These are phyloP conservation scores for Pluvianellus socialis DNA, from an alignment of 2,113 vertebrate species.

Conservation along the genomic window DNA sequence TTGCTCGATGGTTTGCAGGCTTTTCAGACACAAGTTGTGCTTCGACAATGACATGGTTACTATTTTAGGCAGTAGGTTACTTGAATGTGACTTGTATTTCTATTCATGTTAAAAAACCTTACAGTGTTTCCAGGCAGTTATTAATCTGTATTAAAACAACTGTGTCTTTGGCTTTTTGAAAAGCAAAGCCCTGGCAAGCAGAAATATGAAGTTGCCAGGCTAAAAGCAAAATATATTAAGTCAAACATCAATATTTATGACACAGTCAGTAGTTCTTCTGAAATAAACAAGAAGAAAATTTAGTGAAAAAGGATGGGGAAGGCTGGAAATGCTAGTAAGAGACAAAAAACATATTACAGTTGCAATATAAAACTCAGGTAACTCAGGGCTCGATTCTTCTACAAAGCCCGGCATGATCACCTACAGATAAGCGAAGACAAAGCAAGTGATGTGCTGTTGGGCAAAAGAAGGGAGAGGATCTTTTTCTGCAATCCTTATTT, in stretches of 20 bases:
- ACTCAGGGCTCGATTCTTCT: not conserved
- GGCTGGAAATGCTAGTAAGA: not conserved
- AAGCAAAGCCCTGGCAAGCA: slow-evolving; percentile 9
- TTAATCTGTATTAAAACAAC: slow-evolving; percentile 54
- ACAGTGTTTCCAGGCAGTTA: slow-evolving; percentile 33
- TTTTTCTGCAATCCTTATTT: not conserved
- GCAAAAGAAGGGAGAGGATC: not conserved
- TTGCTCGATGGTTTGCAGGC: slow-evolving; percentile 57
- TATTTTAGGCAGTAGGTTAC: slow-evolving; percentile 49
- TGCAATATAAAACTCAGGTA: not conserved
- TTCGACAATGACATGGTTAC: slow-evolving; percentile 49
- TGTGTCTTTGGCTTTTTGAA: slow-evolving; percentile 29
- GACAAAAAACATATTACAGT: not conserved
- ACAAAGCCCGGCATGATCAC: not conserved
- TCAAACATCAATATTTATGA: slow-evolving; percentile 53
- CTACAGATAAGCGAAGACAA: not conserved
- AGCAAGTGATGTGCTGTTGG: not conserved
- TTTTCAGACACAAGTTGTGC: slow-evolving; percentile 58
- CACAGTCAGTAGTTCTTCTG: slow-evolving; percentile 1
- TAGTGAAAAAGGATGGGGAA: not conserved
- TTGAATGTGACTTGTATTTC: slow-evolving; percentile 68
- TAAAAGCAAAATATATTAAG: slow-evolving; percentile 42
- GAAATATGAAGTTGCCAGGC: not conserved
- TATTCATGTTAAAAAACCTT: slow-evolving; percentile 49
- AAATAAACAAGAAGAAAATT: slow-evolving; percentile 31